A percentile compares a stretch with the other conserved stretches of the same genome.
These are phyloP conservation scores for Petrocephalus schoutedeni DNA, from an alignment of 2,797 vertebrate species.

Conservation along the genomic window DNA sequence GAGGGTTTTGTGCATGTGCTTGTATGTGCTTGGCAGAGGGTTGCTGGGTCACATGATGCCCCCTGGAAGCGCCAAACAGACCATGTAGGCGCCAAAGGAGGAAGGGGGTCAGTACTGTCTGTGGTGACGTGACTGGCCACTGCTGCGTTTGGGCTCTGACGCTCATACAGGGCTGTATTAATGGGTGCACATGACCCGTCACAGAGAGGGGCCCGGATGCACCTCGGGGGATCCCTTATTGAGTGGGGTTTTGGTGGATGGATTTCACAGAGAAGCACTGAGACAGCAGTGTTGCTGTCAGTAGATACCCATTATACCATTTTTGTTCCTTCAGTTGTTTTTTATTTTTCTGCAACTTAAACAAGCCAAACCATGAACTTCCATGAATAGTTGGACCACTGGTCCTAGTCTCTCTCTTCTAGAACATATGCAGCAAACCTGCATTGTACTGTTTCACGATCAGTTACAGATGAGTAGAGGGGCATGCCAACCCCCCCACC, in stretches of 20 bases:
- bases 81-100: slow-evolving; percentile 70
- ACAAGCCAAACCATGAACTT: background rate
- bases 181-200: slow-evolving; percentile 58
- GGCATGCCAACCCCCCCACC: background rate
- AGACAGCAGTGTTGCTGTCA: background rate
- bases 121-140: slow-evolving; percentile 70
- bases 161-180: slow-evolving; percentile 65
- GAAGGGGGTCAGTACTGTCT: slow-evolving; percentile 61
- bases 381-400: background rate
- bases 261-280: background rate
- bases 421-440: background rate
- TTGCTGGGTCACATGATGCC: slow-evolving; percentile 72
- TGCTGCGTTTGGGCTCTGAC: slow-evolving; percentile 62
- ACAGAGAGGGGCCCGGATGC: slow-evolving; percentile 39
- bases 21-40: slow-evolving; percentile 55
- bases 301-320: background rate
- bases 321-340: background rate
- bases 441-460: background rate
- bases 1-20: slow-evolving; percentile 15
- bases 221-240: background rate
- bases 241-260: background rate
- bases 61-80: slow-evolving; percentile 71
- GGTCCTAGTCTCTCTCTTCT: background rate
- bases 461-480: background rate
- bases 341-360: background rate